Base-by-base conservation (phyloP, 2,113 vertebrate species). In the Vidua chalybeata region DNA sequence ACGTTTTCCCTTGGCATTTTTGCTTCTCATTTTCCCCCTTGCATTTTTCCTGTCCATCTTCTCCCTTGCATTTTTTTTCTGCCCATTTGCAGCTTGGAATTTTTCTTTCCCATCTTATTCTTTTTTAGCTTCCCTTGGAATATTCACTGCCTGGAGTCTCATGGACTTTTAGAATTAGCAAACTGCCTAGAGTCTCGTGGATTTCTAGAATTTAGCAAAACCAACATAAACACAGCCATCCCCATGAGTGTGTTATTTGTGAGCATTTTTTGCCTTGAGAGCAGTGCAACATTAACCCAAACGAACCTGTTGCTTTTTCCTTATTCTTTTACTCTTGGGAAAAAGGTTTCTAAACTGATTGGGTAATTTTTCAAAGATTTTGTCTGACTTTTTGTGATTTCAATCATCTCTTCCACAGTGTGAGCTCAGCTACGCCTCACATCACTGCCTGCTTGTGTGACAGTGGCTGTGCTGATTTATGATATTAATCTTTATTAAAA, bases 401-500 rank as follows among this genome's bases (percentile, higher is more conserved):
- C 13, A 18, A 1, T 1, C 22, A 3, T 49, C 11, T 12, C 13
- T 62, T 37, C 31, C 61, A 26, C n/a, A 54, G 31, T 3, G 6
- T 14, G 46, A 1, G 0, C 28, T 56, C 43, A 15, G 37, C 13
- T 49, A 3, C 17, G 5, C 13, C 33, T 83, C 43, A 1, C 1
- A 0, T 41, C 10, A 14, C 21, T 1, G 2, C 21, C 30, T 2
- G 4, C n/a, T 26, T 2, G 0, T 7, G 13, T 14, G 62, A 33
- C 3, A 0, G 17, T 15, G 43, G 9, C 46, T 55, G 41, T 51
- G 21, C 20, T 63, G 56, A 63, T 87, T 78, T 63, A 35, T 63
- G 5, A 10, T 16, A 63, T 10, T 19, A 46, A 54, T 66, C 22
- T 62, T 41, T 22, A 21, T 5, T 35, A 5, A 39, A 11, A 64